Evolutionary conservation across 2,888 invertebrate genomes (phyloP).

Genomic region (Leptinotarsa rubiginosa): DNA sequence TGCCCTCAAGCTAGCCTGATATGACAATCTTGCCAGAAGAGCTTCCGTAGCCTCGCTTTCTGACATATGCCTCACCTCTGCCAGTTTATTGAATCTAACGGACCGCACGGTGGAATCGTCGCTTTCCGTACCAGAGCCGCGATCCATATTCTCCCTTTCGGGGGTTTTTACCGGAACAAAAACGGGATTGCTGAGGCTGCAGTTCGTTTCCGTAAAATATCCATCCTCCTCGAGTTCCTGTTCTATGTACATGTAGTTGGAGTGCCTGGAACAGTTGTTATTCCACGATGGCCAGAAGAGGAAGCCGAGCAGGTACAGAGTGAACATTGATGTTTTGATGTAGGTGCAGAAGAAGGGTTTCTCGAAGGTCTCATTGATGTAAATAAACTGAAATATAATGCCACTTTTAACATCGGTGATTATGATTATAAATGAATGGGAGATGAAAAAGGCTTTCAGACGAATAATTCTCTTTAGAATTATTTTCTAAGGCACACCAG

Average conservation of each 20-base stretch:
- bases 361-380: slow-evolving; percentile 85
- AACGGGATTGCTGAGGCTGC: slow-evolving; percentile 82
- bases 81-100: slow-evolving; percentile 87
- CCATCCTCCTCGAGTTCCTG: slow-evolving; percentile 84
- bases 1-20: slow-evolving; percentile 89
- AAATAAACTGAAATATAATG: slow-evolving; percentile 80
- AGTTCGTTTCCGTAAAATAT: slow-evolving; percentile 75
- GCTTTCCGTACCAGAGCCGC: slow-evolving; percentile 81
- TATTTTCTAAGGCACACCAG: too few relatives aligned
- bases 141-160: slow-evolving; percentile 67
- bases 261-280: slow-evolving; percentile 76
- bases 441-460: too few relatives aligned
- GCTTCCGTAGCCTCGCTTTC: slow-evolving; percentile 94
- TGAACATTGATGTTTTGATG: slow-evolving; percentile 93
- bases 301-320: slow-evolving; percentile 89
- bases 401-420: too few relatives aligned
- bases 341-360: slow-evolving; percentile 98
- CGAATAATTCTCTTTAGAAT: too few relatives aligned
- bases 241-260: slow-evolving; percentile 82
- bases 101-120: slow-evolving; percentile 80
- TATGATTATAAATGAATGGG: too few relatives aligned
- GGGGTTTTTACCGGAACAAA: slow-evolving; percentile 89
- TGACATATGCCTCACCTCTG: slow-evolving; percentile 90
- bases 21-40: slow-evolving; percentile 91
- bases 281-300: slow-evolving; percentile 92